These are phyloP conservation scores for Lordiphosa mommai DNA, from an alignment of 1,140 invertebrate species.

Conservation along the genomic window DNA sequence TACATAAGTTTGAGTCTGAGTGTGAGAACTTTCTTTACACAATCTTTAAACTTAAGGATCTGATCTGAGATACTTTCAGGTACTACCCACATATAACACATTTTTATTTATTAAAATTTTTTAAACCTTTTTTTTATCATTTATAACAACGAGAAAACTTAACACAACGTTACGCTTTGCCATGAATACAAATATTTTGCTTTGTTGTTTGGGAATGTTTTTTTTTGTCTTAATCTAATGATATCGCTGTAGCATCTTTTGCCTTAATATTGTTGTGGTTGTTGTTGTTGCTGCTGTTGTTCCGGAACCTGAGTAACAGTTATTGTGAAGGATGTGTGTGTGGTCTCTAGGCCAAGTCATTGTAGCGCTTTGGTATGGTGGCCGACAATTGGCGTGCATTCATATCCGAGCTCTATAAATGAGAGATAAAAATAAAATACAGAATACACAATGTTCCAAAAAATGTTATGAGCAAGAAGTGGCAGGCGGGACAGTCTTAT, in stretches of 20 bases:
- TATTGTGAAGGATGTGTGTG: conserved; percentile 1
- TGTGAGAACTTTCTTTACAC: too few species aligned
- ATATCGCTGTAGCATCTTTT: conserved; percentile 26
- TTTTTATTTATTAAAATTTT: conserved; percentile 4
- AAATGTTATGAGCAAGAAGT: not conserved
- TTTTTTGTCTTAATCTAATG: conserved; percentile 52
- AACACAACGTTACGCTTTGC: conserved; percentile 48
- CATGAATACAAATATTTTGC: conserved; percentile 67
- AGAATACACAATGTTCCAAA: not conserved
- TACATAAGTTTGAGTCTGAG: too few species aligned
- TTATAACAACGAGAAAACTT: conserved; percentile 55
- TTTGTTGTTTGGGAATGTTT: conserved; percentile 54
- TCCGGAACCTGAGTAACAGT: conserved; percentile 56
- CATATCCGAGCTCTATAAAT: conserved; percentile 77
- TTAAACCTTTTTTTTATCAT: conserved; percentile 5
- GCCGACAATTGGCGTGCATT: conserved; percentile 75
- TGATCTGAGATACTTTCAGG: too few species aligned
- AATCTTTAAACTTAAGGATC: conserved; percentile 37
- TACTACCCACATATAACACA: conserved; percentile 17
- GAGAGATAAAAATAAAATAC: conserved; percentile 8
- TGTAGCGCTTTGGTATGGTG: conserved; percentile 61
- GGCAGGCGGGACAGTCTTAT: conserved; percentile 46
- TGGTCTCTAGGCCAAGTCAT: conserved; percentile 39
- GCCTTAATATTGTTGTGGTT: not conserved
- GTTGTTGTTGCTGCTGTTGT: conserved; percentile 29